Conservation (phyloP, 2,113 vertebrate species). For the Heterocephalus glaber region DNA sequence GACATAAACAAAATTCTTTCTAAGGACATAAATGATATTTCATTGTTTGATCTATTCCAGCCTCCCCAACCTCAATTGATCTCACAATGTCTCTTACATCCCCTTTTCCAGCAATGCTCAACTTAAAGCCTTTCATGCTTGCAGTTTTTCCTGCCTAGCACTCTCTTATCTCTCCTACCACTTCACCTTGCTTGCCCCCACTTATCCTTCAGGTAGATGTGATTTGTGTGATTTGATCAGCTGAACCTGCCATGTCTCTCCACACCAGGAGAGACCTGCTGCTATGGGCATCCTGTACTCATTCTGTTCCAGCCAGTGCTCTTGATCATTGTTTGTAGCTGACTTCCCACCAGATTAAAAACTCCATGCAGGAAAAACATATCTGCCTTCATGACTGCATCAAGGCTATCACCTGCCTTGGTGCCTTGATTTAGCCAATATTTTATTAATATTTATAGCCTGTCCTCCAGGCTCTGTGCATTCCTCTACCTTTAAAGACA, state of each 20-base stretch:
- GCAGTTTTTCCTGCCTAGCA: not conserved
- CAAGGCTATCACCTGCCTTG: too few relatives aligned
- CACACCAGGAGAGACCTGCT: not conserved
- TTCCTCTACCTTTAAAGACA: not conserved
- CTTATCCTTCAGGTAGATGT: not conserved
- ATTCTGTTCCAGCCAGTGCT: not conserved
- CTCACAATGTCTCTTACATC: too few relatives aligned
- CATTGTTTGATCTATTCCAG: not conserved
- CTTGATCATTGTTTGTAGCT: not conserved
- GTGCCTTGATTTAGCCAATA: too few relatives aligned
- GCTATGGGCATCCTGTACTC: not conserved
- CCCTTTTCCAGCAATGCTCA: not conserved
- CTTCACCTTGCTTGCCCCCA: not conserved
- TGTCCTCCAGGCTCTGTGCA: not conserved
- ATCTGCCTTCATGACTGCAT: not conserved
- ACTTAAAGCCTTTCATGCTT: not conserved
- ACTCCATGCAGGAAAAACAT: rapidly evolving
- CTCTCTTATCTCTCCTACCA: not conserved
- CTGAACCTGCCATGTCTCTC: not conserved
- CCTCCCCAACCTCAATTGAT: not conserved
- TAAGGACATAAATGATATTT: not conserved
- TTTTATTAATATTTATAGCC: not conserved
- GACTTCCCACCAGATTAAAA: not conserved
- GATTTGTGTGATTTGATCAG: not conserved
- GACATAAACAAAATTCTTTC: not conserved